Percentiles rank a stretch among this genome's conserved stretches.
Conservation (phyloP, 2,888 invertebrate genomes). For the Lasioglossum villosulum region DNA sequence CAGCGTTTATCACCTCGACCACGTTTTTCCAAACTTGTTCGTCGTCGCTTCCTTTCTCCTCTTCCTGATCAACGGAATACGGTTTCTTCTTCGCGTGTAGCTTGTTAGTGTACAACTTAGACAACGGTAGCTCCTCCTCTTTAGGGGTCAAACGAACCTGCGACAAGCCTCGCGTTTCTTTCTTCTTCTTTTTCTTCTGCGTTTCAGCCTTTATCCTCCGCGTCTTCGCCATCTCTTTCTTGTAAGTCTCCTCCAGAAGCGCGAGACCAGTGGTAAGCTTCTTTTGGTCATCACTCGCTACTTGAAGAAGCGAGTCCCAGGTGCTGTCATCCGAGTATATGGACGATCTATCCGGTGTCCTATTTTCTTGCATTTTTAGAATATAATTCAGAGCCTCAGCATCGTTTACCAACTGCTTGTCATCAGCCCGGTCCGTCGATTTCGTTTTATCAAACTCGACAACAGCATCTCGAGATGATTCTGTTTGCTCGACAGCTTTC, state of each 20-base stretch:
- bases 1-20: slow-evolving; percentile 75
- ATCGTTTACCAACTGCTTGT: neutral
- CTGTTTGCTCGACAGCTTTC: neutral
- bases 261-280: slow-evolving; percentile 72
- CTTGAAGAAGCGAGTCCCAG: slow-evolving; percentile 69
- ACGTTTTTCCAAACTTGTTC: slow-evolving; percentile 68
- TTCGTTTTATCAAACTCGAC: neutral
- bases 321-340: slow-evolving; percentile 82
- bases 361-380: slow-evolving; percentile 7
- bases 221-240: slow-evolving; percentile 72
- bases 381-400: neutral
- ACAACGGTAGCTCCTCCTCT: slow-evolving; percentile 69
- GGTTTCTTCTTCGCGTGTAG: slow-evolving; percentile 44
- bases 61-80: slow-evolving; percentile 27
- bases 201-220: slow-evolving; percentile 58
- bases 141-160: slow-evolving; percentile 54
- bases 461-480: neutral
- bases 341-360: slow-evolving; percentile 46
- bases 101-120: slow-evolving; percentile 54
- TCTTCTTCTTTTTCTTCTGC: slow-evolving; percentile 64
- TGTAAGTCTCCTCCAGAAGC: slow-evolving; percentile 77
- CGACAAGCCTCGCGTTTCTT: slow-evolving; percentile 27
- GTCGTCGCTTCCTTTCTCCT: slow-evolving; percentile 29
- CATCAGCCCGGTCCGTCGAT: neutral
- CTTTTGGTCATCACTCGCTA: slow-evolving; percentile 48